These are phyloP conservation scores for Varanus komodoensis DNA, from an alignment of 2,113 vertebrate genomes.

Conservation along the genomic window DNA sequence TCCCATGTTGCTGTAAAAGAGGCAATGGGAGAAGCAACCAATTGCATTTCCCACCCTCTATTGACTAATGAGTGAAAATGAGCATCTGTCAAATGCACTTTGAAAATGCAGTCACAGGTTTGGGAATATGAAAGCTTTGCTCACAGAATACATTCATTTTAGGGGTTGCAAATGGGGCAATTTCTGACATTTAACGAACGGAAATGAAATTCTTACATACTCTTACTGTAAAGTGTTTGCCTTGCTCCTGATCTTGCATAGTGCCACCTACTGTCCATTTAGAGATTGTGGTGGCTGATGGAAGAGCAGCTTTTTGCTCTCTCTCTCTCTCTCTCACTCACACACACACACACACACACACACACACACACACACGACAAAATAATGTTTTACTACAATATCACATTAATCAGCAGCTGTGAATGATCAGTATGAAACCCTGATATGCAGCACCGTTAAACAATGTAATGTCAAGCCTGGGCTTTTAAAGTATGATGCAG, in stretches of 20 bases:
- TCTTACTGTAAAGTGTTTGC: not conserved
- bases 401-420: not conserved
- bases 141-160: too few species aligned
- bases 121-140: too few species aligned
- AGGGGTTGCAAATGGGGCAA: too few species aligned
- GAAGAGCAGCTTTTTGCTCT: not conserved
- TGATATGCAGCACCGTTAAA: not conserved
- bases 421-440: not conserved
- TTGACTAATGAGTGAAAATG: too few species aligned
- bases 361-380: not conserved
- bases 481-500: not conserved
- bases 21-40: too few species aligned
- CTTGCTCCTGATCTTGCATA: not conserved
- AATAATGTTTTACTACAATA: not conserved
- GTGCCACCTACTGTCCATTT: not conserved
- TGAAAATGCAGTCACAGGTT: too few species aligned
- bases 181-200: too few species aligned
- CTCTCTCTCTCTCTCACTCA: not conserved
- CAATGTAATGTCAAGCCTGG: not conserved
- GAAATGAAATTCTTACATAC: too few species aligned
- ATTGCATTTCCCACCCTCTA: too few species aligned
- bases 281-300: not conserved
- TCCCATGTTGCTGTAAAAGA: not conserved
- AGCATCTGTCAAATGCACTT: too few species aligned
- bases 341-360: too few species aligned